Conservation (phyloP, 2,888 invertebrate genomes). For the Synergus japonicus region DNA sequence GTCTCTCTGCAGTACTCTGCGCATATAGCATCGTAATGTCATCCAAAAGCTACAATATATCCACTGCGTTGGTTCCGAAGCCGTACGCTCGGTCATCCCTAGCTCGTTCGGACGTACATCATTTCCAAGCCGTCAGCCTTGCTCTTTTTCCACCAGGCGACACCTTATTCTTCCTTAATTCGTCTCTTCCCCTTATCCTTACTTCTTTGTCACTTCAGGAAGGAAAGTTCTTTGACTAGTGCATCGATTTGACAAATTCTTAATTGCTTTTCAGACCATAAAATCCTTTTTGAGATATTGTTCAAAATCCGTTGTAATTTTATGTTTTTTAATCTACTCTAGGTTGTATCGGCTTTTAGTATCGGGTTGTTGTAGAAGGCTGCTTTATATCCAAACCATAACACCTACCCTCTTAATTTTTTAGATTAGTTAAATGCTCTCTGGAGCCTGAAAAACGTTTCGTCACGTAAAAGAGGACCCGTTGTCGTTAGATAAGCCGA, state of each 20-base stretch:
- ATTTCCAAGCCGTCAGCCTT: conserved; percentile 51
- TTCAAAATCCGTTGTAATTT: background rate
- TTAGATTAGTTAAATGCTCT: background rate
- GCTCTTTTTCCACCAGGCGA: conserved; percentile 29
- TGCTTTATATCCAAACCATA: background rate
- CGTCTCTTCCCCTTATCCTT: background rate
- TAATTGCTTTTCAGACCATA: background rate
- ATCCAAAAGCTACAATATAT: conserved; percentile 62
- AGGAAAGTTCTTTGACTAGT: background rate
- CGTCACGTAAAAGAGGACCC: conserved; percentile 1
- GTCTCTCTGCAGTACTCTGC: conserved; percentile 63
- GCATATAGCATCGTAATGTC: conserved; percentile 64
- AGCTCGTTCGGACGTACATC: conserved; percentile 66
- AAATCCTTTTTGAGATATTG: background rate
- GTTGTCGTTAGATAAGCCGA: conserved; percentile 8
- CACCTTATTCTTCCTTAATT: conserved; percentile 38
- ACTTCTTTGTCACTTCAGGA: background rate
- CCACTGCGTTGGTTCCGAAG: conserved; percentile 44
- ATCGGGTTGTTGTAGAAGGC: background rate
- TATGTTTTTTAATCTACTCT: no score
- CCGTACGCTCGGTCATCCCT: conserved; percentile 30
- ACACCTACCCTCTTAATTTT: background rate
- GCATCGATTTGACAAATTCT: conserved; percentile 1
- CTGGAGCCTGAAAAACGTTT: background rate
- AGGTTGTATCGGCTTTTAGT: no score